Percentiles rank a stretch among this genome's conserved stretches.
Evolutionary conservation across 2,888 invertebrate genomes (phyloP).

Genomic region (Synanthedon vespiformis): DNA sequence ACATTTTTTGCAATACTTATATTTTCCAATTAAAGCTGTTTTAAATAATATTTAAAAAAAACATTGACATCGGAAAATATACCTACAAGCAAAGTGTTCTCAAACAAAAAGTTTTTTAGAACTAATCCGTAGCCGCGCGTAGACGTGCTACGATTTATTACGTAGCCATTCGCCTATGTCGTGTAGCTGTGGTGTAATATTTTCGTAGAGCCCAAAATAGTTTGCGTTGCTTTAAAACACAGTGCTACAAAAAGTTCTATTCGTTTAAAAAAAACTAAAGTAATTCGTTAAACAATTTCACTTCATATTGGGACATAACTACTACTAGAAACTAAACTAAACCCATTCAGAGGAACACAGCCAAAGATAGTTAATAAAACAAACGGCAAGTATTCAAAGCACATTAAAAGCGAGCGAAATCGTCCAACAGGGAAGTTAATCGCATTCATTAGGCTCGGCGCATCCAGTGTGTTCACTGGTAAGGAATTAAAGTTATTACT

Average conservation of each 20-base stretch:
- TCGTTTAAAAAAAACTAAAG: too few species aligned
- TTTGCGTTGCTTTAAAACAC: too few species aligned
- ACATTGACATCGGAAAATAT: too few species aligned
- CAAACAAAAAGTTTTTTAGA: too few species aligned
- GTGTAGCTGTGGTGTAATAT: neutral
- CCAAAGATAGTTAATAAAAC: conserved; percentile 1
- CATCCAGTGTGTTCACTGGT: conserved; percentile 8
- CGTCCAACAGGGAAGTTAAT: conserved; percentile 21
- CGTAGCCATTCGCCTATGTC: conserved; percentile 1
- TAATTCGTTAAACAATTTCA: too few species aligned
- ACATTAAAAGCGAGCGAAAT: conserved; percentile 13
- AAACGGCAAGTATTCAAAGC: conserved; percentile 2
- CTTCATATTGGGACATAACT: neutral
- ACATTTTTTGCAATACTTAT: too few species aligned
- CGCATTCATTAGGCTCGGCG: conserved; percentile 23
- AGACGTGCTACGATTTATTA: neutral
- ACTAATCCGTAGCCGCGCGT: neutral
- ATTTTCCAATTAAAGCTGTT: too few species aligned
- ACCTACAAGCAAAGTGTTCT: too few species aligned
- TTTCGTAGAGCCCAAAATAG: too few species aligned
- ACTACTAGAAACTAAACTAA: conserved; percentile 2
- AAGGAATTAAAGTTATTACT: neutral
- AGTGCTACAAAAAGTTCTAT: too few species aligned
- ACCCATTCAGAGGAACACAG: neutral
- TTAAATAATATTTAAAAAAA: too few species aligned